These are phyloP conservation scores for Brachionus paranguensis DNA, from an alignment of 1,140 invertebrate species.

Conservation along the genomic window DNA sequence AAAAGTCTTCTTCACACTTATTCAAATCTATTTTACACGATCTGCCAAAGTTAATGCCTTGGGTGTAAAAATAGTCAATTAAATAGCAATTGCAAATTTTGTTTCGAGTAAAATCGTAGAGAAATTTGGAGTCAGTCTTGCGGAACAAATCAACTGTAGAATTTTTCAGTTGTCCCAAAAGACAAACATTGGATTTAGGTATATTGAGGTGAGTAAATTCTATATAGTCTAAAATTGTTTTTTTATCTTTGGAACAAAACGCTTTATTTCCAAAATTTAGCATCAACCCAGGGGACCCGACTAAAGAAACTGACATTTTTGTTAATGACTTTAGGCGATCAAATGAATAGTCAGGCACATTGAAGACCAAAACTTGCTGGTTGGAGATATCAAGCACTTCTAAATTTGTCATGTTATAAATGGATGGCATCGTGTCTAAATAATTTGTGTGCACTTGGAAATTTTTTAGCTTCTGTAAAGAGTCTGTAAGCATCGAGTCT, in stretches of 20 bases:
- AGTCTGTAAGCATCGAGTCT: neutral
- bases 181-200: neutral
- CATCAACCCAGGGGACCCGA: neutral
- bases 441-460: neutral
- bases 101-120: neutral
- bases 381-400: neutral
- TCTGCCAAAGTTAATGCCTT: neutral
- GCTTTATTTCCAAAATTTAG: neutral
- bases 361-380: neutral
- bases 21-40: constrained; percentile 3
- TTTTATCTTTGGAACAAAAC: neutral
- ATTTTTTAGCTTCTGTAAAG: neutral
- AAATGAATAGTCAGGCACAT: constrained; percentile 3
- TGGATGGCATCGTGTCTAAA: neutral
- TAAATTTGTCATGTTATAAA: neutral
- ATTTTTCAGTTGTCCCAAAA: neutral
- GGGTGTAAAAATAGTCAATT: neutral
- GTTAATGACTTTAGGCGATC: neutral
- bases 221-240: neutral
- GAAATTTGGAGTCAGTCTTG: neutral
- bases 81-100: constrained; percentile 19
- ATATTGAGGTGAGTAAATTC: neutral
- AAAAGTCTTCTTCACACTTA: neutral
- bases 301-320: neutral
- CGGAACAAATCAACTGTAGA: neutral